Conservation (phyloP, 2,888 invertebrate species). For the Ectemnius cavifrons region DNA sequence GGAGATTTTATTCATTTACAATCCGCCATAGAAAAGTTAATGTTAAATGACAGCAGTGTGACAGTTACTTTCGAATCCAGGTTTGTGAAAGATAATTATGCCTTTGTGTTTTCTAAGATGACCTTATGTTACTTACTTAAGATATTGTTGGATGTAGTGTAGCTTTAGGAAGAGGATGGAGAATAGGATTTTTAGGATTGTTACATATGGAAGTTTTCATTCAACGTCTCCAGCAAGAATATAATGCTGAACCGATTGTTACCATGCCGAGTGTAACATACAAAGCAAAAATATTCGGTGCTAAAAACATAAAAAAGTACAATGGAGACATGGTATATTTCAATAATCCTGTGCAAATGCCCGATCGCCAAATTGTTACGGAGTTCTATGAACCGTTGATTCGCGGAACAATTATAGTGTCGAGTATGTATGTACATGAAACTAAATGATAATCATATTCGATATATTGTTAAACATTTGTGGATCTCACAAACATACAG, state of each 20-base stretch:
- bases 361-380: conserved; percentile 83
- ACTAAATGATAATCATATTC: conserved; percentile 8
- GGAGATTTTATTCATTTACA: conserved; percentile 87
- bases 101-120: neutral
- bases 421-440: conserved; percentile 77
- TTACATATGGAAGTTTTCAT: conserved; percentile 93
- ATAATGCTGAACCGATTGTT: conserved; percentile 88
- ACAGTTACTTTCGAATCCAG: conserved; percentile 89
- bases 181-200: conserved; percentile 91
- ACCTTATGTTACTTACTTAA: neutral
- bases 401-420: conserved; percentile 93
- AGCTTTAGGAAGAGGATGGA: conserved; percentile 93
- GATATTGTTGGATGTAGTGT: conserved; percentile 80
- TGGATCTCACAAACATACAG: conserved; percentile 63
- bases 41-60: conserved; percentile 97
- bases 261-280: conserved; percentile 94
- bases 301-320: conserved; percentile 84
- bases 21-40: conserved; percentile 92
- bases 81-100: conserved; percentile 76
- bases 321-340: conserved; percentile 81
- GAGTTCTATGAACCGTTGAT: conserved; percentile 93
- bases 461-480: neutral
- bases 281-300: conserved; percentile 87
- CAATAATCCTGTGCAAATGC: conserved; percentile 88
- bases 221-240: conserved; percentile 91